Evolutionary conservation across 1,140 invertebrate species (phyloP).

Genomic region (Monomorium pharaonis): DNA sequence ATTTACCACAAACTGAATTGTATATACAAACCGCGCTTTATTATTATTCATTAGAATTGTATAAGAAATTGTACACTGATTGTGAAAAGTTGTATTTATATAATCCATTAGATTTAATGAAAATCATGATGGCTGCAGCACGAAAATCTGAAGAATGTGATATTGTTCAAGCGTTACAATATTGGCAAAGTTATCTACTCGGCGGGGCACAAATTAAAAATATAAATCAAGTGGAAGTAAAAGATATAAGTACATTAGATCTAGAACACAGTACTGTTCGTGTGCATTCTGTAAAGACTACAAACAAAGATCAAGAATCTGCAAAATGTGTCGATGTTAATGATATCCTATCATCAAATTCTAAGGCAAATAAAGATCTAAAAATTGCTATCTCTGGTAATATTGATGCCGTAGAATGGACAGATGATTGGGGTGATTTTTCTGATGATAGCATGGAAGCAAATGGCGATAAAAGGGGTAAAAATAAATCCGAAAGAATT

Average conservation of each 20-base stretch:
- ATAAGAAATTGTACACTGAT: conserved; percentile 68
- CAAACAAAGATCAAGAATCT: neutral
- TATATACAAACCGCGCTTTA: conserved; percentile 79
- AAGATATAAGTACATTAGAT: neutral
- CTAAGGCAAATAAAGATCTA: neutral
- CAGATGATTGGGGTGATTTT: conserved; percentile 78
- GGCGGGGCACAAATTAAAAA: conserved; percentile 23
- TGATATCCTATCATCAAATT: conserved; percentile 14
- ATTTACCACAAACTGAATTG: conserved; percentile 75
- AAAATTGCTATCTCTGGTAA: neutral
- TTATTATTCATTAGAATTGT: conserved; percentile 79
- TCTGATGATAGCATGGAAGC: conserved; percentile 70
- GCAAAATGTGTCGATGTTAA: conserved; percentile 39
- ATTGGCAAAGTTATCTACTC: conserved; percentile 63
- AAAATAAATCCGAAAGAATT: conserved; percentile 16
- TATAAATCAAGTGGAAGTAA: neutral
- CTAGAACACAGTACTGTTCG: neutral
- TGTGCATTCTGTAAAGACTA: neutral
- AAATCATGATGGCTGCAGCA: conserved; percentile 59
- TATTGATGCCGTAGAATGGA: conserved; percentile 72
- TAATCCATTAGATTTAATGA: conserved; percentile 78
- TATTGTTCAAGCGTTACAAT: conserved; percentile 62
- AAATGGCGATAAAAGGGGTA: conserved; percentile 46
- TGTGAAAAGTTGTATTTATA: conserved; percentile 72
- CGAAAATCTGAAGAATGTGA: conserved; percentile 63